Evolutionary conservation across 2,797 vertebrate species (phyloP).

Genomic region (Clarias fuscus): DNA sequence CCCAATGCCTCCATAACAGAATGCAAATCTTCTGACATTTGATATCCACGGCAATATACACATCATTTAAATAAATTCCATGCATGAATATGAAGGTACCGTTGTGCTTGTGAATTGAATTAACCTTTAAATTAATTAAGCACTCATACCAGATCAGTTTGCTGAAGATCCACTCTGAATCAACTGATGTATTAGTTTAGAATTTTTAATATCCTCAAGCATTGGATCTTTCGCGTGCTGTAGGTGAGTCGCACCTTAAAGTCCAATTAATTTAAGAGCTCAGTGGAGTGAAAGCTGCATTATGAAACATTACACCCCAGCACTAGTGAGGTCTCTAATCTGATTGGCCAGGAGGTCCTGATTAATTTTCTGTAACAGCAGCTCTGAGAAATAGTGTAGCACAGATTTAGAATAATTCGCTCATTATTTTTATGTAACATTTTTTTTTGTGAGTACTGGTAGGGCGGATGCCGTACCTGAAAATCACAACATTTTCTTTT

Average conservation of each 20-base stretch:
- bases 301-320: not conserved
- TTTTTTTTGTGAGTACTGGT: not conserved
- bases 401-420: not conserved
- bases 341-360: not conserved
- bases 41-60: not conserved
- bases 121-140: not conserved
- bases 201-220: not conserved
- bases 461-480: not conserved
- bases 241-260: conserved; percentile 1
- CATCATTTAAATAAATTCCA: not conserved
- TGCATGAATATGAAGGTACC: not conserved
- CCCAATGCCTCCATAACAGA: not conserved
- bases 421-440: not conserved
- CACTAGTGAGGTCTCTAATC: not conserved
- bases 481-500: too few relatives aligned
- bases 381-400: not conserved
- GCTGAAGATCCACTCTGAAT: not conserved
- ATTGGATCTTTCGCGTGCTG: not conserved
- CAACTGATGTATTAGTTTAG: not conserved
- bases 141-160: not conserved
- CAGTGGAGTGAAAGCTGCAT: not conserved
- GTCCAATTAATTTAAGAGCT: conserved; percentile 11
- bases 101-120: not conserved
- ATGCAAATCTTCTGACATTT: conserved; percentile 1
- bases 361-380: not conserved